A percentile compares a stretch with the other conserved stretches of the same genome.
Conservation (phyloP, 2,113 vertebrate species). For the Puffinus mauretanicus region DNA sequence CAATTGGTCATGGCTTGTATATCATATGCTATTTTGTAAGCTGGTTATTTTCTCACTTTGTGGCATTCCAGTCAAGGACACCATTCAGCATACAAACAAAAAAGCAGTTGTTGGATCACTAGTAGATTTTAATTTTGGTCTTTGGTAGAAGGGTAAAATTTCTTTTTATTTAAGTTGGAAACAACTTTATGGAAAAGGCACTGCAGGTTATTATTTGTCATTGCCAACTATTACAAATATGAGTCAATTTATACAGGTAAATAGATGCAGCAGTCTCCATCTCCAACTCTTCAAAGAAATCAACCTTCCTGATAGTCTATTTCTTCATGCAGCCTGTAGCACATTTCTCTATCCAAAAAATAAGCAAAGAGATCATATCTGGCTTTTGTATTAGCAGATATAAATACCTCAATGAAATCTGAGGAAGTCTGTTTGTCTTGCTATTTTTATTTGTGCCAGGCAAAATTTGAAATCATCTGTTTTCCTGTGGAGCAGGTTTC, state of each 20-base stretch:
- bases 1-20: neutral
- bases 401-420: neutral
- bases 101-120: neutral
- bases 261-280: neutral
- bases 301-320: neutral
- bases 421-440: neutral
- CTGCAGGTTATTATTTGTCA: neutral
- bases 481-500: neutral
- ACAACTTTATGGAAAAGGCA: neutral
- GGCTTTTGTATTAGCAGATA: neutral
- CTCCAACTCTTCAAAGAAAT: neutral
- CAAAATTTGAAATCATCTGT: neutral
- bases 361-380: neutral
- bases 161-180: neutral
- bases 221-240: neutral
- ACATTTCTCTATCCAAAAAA: neutral
- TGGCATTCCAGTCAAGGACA: neutral
- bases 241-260: neutral
- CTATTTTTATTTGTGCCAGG: neutral
- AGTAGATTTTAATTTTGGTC: neutral
- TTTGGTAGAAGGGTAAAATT: neutral
- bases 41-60: neutral
- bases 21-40: neutral
- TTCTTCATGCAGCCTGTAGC: neutral
- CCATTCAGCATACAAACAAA: neutral